Evolutionary conservation across 2,797 vertebrate genomes (phyloP), one percentile per base, ranked within the genome.

Genomic region (Chaetodon trifasciatus): DNA sequence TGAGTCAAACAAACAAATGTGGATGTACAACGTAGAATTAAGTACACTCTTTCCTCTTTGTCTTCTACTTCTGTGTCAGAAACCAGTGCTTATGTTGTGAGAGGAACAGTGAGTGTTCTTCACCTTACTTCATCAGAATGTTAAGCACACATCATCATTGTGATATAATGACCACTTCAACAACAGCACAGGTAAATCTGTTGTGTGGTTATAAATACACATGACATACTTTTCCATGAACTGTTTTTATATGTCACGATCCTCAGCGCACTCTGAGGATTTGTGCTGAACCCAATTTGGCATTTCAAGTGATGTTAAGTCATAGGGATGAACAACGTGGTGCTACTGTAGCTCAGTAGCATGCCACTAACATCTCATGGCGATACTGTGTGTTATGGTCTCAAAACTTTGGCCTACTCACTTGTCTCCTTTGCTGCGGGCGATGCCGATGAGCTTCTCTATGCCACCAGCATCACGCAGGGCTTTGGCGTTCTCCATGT

Each of bases 361-460:
- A 16, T 10, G 39, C 5, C 12, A 47, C 46, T 11, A 47, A 47
- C 46, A 47, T 11, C 13, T 32, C 28, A 11, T 4, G 0, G 46
- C 15, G 39, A 44, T n/a, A 23, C 0, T 32, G n/a, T 42, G 58
- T 8, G 24, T 11, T 8, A 44, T 1, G 32, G 19, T 17, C 5
- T 55, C 35, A 24, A 16, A 57, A 70, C 5, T 0, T 32, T 95
- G 93, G 94, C 90, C 93, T 94, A 91, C 98, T 87, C 95, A 99
- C 98, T 99, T 99, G 93, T 99, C 98, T 96, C 98, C 98, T 97
- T 99, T 99, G 96, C 98, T 99, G 91, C 98, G 97, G 80, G 98
- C 98, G 81, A 99, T 98, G 94, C 98, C 96, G 57, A 99, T 98
- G 89, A 99, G 95, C 93, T 99, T 99, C 93, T 99, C 98, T 37